Percentiles rank a stretch among this genome's conserved stretches.
Evolutionary conservation across 23 tunicate genomes (phyloP).

Genomic region (Halocynthia roretzi): DNA sequence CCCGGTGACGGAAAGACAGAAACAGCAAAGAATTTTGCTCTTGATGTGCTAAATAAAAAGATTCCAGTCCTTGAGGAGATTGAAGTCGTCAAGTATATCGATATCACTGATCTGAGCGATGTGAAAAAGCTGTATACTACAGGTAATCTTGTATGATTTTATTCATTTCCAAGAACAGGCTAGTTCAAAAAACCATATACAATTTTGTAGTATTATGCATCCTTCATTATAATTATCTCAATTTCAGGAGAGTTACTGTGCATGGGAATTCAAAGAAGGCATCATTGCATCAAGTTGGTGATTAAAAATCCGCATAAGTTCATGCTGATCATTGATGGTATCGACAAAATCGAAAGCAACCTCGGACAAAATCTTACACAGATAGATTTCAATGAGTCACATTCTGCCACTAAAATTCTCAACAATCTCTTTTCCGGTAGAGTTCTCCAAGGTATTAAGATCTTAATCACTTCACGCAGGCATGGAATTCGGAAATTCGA

Average conservation of each 20-base stretch:
- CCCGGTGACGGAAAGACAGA: constrained; percentile 3
- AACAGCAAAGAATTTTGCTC: neutral
- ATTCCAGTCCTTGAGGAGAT: neutral
- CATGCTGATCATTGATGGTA: neutral
- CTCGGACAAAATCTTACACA: neutral
- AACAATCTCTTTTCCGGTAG: neutral
- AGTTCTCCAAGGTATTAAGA: neutral
- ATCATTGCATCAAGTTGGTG: neutral
- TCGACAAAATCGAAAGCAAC: neutral
- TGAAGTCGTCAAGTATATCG: neutral
- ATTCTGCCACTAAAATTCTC: neutral
- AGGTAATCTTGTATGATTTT: too few relatives aligned
- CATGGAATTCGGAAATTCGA: neutral
- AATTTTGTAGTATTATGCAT: too few relatives aligned
- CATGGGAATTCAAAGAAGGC: neutral
- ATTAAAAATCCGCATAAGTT: neutral
- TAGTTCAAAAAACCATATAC: too few relatives aligned
- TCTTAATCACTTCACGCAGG: neutral
- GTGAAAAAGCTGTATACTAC: too few relatives aligned
- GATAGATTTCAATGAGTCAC: neutral
- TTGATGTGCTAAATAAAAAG: neutral
- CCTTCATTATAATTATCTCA: too few relatives aligned
- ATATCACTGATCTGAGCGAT: neutral
- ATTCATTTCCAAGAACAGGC: too few relatives aligned
- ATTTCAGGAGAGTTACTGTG: neutral